phyloP scores from a whole-genome alignment of 2,888 invertebrate species.

The Morpho helenor region DNA sequence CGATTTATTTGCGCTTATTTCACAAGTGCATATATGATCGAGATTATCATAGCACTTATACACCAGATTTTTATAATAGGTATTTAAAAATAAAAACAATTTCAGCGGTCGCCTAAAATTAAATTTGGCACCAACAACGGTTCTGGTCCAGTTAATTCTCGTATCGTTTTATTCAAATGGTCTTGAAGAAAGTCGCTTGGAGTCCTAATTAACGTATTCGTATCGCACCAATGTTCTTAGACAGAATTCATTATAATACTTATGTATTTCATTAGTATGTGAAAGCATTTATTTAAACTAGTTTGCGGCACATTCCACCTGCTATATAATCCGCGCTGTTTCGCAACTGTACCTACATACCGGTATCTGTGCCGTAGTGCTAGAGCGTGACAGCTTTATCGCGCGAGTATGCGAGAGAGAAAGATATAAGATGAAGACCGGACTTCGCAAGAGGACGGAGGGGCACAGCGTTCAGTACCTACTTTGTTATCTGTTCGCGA shows the following conservation, averaged over 20 bases:
- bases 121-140: conserved; percentile 7
- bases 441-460: conserved; percentile 72
- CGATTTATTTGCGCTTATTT: conserved; percentile 33
- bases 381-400: conserved; percentile 42
- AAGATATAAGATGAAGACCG: conserved; percentile 49
- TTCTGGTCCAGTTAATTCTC: conserved; percentile 14
- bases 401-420: conserved; percentile 36
- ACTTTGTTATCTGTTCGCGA: conserved; percentile 74
- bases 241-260: conserved; percentile 28
- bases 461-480: conserved; percentile 55
- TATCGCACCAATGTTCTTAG: conserved; percentile 26
- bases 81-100: background rate
- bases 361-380: conserved; percentile 73
- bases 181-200: conserved; percentile 24
- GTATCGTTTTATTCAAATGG: conserved; percentile 20
- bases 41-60: background rate
- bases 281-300: conserved; percentile 76
- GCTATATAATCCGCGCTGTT: conserved; percentile 78
- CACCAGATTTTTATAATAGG: background rate
- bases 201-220: conserved; percentile 26
- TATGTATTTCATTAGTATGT: conserved; percentile 57
- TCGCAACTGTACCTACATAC: conserved; percentile 61
- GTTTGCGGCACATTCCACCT: conserved; percentile 76
- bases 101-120: background rate
- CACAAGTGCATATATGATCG: conserved; percentile 2